Base-by-base conservation (phyloP, 1,140 invertebrate genomes). In the Drosophila elegans region DNA sequence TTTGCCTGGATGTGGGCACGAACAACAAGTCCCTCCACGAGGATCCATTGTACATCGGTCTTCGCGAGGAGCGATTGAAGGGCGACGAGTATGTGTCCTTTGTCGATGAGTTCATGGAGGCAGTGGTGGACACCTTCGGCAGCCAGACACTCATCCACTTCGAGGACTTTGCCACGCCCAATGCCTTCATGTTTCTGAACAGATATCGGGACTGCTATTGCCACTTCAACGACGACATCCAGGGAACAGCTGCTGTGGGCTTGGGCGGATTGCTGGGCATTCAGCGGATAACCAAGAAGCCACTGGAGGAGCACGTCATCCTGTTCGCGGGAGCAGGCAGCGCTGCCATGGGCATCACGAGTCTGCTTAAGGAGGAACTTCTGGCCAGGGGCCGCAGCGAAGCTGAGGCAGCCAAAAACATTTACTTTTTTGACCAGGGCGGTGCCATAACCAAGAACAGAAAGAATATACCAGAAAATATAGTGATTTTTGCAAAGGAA, bases 151-250 rank as follows among this genome's bases (percentile, higher is more conserved):
- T 98, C 4, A 97, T 97, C 54, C 95, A 99, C 93, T 99, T 99
- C 93, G 98, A 99, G 93, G 98, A 99, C 93, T 99, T 99, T 93
- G 98, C 95, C 21, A 99, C 99, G 80, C 94, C 95, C 0, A 99
- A 99, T 93, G 98, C 98, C 3, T 99, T 99, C 93, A 94, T 96
- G 32, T 93, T 99, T 27, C 93, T 99, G 52, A 95, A 95, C 55
- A 98, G 97, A 90, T 99, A 99, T 93, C 94, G 96, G 39, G 92
- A 97, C 48, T 80, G 93, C n/a, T 99, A 98, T 88, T 98, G 97
- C 89, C 98, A 96, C 3, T 99, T 99, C 92, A 99, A 99, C 92
- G 98, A 99, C 90, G 98, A 99, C 89, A 99, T 99, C 82, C 98
- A 99, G 92, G 98, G 98, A 12, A 99, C 98, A 1, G 96, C 96